A percentile compares a stretch with the other conserved stretches of the same genome.
Evolutionary conservation across 2,797 vertebrate species (phyloP).

Genomic region (Nasua narica): DNA sequence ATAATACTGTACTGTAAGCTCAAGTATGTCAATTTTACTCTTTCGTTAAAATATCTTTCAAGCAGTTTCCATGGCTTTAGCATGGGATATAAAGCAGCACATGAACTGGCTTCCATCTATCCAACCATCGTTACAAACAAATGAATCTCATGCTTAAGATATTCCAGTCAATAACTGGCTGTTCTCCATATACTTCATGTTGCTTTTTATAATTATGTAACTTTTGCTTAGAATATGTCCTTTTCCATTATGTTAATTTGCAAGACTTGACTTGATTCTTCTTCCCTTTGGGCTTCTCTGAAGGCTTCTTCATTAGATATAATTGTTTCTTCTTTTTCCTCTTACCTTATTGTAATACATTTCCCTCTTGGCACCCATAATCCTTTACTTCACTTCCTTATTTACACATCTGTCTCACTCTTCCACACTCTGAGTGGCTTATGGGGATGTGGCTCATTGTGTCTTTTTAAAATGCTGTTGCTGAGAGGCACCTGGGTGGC

Average conservation of each 20-base stretch:
- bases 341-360: background rate
- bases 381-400: background rate
- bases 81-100: background rate
- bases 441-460: background rate
- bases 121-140: background rate
- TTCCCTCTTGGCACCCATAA: background rate
- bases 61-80: background rate
- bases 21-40: background rate
- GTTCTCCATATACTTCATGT: background rate
- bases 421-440: background rate
- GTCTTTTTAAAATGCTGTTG: background rate
- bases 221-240: background rate
- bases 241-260: background rate
- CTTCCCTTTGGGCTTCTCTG: background rate
- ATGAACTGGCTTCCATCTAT: background rate
- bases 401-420: background rate
- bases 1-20: background rate
- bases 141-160: background rate
- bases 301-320: background rate
- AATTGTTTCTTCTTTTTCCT: background rate
- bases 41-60: background rate
- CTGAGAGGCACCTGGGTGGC: background rate
- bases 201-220: background rate
- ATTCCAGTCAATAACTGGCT: background rate
- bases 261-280: background rate